Conservation (phyloP, 2,113 vertebrate genomes). For the Ovis canadensis region DNA sequence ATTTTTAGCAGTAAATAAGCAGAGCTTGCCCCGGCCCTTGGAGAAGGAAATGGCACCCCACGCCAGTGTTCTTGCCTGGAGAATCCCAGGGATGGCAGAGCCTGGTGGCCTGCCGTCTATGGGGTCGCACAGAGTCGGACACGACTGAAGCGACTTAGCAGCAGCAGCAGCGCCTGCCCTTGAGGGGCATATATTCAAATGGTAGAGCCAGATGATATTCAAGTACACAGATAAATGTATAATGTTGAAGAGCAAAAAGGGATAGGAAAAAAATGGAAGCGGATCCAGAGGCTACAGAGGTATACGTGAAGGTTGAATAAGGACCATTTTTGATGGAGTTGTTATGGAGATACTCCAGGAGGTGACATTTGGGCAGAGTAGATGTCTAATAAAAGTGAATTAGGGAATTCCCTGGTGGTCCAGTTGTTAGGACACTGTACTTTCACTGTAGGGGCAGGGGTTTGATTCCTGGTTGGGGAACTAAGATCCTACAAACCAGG, state of each 20-base stretch:
- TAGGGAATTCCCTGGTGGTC: neutral
- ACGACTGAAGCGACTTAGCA: too few species aligned
- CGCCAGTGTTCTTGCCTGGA: too few species aligned
- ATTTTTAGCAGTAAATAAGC: neutral
- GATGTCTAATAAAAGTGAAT: neutral
- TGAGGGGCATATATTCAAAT: neutral
- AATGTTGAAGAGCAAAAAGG: too few species aligned
- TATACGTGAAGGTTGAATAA: too few species aligned
- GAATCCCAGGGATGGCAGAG: too few species aligned
- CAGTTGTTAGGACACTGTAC: neutral
- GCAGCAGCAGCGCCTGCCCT: neutral
- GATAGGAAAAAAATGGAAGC: neutral
- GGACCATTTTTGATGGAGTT: neutral
- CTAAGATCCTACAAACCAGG: neutral
- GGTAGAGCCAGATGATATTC: neutral
- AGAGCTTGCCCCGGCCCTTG: neutral
- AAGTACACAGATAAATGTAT: rapidly evolving
- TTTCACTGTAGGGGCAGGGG: neutral
- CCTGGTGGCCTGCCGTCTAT: too few species aligned
- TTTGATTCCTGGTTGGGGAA: neutral
- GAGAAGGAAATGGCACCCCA: too few species aligned
- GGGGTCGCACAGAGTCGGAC: too few species aligned
- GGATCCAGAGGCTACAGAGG: neutral
- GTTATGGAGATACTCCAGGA: neutral
- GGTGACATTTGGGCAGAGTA: neutral